Percentiles rank a stretch among this genome's conserved stretches.
Conservation (phyloP, 2,797 vertebrate genomes). For the Myotis pilosus region DNA sequence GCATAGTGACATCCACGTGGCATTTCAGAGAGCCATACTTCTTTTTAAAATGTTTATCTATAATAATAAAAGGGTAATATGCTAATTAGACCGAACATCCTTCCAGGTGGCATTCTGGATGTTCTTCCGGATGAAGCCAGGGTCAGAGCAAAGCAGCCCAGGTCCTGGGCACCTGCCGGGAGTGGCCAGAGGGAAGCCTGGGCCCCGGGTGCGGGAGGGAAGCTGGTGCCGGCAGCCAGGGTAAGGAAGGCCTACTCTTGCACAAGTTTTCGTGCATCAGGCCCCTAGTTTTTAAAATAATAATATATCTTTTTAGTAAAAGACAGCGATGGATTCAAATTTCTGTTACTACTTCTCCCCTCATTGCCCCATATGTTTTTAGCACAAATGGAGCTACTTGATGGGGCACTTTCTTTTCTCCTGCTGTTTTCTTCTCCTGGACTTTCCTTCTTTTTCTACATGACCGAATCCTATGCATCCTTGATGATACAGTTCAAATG, state of each 20-base stretch:
- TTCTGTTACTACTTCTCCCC: not conserved
- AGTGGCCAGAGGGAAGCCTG: too few species aligned
- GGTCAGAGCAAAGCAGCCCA: too few species aligned
- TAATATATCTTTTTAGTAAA: not conserved
- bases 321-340: not conserved
- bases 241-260: too few species aligned
- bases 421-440: not conserved
- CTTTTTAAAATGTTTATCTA: not conserved
- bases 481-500: not conserved
- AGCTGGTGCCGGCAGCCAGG: too few species aligned
- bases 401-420: not conserved
- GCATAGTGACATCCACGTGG: not conserved
- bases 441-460: not conserved
- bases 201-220: too few species aligned
- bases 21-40: not conserved
- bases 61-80: too few species aligned
- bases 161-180: too few species aligned
- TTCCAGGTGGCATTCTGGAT: too few species aligned
- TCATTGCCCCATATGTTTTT: not conserved
- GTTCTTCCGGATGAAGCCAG: too few species aligned
- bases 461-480: not conserved
- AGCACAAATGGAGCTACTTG: not conserved
- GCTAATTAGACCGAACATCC: too few species aligned
- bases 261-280: too few species aligned
- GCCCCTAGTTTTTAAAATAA: not conserved